Percentiles rank a stretch among this genome's conserved stretches.
These are phyloP conservation scores for Ethmia dodecea DNA, from an alignment of 2,888 invertebrate genomes.

Conservation along the genomic window DNA sequence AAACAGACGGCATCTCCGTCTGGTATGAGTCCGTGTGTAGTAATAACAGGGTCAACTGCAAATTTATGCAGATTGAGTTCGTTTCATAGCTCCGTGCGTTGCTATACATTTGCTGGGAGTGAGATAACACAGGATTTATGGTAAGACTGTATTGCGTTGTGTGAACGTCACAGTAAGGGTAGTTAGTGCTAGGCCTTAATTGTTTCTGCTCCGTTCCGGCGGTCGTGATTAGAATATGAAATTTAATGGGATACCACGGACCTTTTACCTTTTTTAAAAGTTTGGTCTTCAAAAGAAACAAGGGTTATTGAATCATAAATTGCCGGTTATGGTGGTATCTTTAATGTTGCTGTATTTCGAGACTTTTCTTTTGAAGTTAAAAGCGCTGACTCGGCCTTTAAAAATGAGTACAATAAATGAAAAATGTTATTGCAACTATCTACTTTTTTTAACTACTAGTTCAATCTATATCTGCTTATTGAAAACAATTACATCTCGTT, in stretches of 20 bases:
- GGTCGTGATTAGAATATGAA: too few relatives aligned
- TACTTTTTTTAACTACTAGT: too few relatives aligned
- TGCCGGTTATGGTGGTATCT: not conserved
- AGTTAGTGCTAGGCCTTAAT: slow-evolving; percentile 2
- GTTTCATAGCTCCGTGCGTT: slow-evolving; percentile 50
- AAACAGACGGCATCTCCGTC: slow-evolving; percentile 34
- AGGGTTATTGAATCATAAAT: not conserved
- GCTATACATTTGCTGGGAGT: slow-evolving; percentile 38
- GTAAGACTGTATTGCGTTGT: slow-evolving; percentile 43
- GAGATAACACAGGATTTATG: slow-evolving; percentile 55
- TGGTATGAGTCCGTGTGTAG: slow-evolving; percentile 31
- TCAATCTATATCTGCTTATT: not conserved
- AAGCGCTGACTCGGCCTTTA: too few relatives aligned
- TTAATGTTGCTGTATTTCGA: too few relatives aligned
- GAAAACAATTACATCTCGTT: not conserved
- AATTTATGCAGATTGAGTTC: slow-evolving; percentile 65
- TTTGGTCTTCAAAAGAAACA: not conserved
- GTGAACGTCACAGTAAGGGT: slow-evolving; percentile 16
- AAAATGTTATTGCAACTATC: too few relatives aligned
- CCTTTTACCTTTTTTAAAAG: too few relatives aligned
- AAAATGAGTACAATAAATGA: too few relatives aligned
- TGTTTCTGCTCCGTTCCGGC: too few relatives aligned
- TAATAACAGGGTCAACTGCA: slow-evolving; percentile 62
- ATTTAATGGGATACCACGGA: too few relatives aligned
- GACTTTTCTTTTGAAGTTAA: too few relatives aligned